Evolutionary conservation across 2,797 vertebrate species (phyloP).

Genomic region (Paramormyrops hopkinsi): DNA sequence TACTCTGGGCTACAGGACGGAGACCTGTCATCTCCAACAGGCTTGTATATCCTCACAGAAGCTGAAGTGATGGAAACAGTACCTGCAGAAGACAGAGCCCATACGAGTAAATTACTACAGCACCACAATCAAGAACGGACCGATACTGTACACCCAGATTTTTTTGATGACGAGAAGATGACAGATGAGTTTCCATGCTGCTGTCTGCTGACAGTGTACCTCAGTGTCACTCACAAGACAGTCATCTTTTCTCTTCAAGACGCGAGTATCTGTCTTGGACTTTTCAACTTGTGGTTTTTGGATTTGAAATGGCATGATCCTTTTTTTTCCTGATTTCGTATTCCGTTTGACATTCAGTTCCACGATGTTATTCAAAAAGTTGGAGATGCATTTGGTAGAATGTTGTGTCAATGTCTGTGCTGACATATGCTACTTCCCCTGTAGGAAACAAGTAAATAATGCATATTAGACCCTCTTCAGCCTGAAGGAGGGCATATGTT

Average conservation of each 20-base stretch:
- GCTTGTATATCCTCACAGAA: background rate
- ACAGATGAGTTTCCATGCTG: background rate
- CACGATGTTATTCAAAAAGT: background rate
- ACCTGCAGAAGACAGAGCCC: background rate
- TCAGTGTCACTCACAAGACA: background rate
- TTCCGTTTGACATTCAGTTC: background rate
- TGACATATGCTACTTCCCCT: constrained; percentile 10
- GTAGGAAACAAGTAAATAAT: constrained; percentile 6
- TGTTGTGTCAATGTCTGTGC: background rate
- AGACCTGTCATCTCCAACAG: background rate
- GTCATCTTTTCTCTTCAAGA: background rate
- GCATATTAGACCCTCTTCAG: background rate
- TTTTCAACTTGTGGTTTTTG: background rate
- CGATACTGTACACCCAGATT: background rate
- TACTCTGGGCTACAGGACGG: background rate
- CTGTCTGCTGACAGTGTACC: background rate
- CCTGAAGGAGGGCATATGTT: background rate
- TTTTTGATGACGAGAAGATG: background rate
- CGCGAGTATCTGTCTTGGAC: background rate
- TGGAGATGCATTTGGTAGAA: background rate
- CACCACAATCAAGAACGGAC: background rate
- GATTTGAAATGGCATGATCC: background rate
- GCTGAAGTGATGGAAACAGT: background rate
- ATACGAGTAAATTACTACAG: background rate
- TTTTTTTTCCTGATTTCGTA: background rate